A percentile compares a stretch with the other conserved stretches of the same genome.
Evolutionary conservation across 2,113 vertebrate genomes (phyloP).

Genomic region (Mungos mungo): DNA sequence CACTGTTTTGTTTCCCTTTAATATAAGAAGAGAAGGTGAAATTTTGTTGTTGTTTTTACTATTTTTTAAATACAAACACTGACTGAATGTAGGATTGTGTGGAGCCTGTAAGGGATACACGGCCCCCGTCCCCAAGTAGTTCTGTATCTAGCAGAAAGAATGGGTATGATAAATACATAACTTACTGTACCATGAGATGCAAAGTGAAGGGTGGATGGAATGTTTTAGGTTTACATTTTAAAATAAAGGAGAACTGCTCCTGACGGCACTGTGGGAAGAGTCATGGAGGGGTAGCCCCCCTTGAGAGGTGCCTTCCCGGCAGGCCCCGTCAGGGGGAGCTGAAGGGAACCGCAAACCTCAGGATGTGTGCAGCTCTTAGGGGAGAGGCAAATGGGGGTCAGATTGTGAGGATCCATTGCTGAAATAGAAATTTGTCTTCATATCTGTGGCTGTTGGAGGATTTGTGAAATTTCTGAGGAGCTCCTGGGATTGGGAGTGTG

Average conservation of each 20-base stretch:
- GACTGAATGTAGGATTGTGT: neutral
- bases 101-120: neutral
- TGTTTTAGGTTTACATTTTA: neutral
- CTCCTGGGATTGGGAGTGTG: neutral
- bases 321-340: too few relatives aligned
- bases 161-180: neutral
- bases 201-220: neutral
- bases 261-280: neutral
- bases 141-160: neutral
- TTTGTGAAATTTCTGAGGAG: neutral
- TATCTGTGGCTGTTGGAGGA: neutral
- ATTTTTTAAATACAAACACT: neutral
- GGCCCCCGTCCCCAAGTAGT: neutral
- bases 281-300: rapidly evolving
- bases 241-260: neutral
- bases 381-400: neutral
- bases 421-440: neutral
- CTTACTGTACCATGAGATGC: neutral
- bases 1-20: neutral
- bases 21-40: neutral
- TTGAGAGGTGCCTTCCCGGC: neutral
- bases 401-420: neutral
- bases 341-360: too few relatives aligned
- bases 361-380: neutral
- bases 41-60: neutral